A percentile compares a stretch with the other conserved stretches of the same genome.
These are phyloP conservation scores for Acromyrmex charruanus DNA, from an alignment of 1,140 invertebrate genomes.

Conservation along the genomic window DNA sequence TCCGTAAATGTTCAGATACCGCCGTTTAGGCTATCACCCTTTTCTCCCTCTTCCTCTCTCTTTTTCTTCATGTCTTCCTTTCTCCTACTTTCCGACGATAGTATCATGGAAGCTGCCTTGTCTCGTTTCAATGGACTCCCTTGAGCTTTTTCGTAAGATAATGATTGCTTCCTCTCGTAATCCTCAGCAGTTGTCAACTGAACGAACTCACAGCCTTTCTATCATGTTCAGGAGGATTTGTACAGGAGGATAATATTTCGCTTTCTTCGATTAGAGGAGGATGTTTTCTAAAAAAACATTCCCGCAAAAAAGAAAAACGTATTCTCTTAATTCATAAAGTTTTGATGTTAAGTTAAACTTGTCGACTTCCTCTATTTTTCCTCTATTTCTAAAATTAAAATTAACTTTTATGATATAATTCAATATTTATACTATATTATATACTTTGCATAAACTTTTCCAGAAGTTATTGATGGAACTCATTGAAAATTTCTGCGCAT, in stretches of 20 bases:
- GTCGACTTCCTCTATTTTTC: not conserved
- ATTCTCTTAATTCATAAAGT: not conserved
- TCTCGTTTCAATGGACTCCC: constrained; percentile 68
- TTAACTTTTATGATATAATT: not conserved
- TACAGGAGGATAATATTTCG: constrained; percentile 10
- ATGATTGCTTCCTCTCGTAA: constrained; percentile 55
- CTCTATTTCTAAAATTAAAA: not conserved
- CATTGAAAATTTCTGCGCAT: not conserved
- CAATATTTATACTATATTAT: not conserved
- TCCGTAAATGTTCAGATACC: constrained; percentile 73
- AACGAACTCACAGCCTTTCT: not conserved
- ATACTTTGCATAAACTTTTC: not conserved
- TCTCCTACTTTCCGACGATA: constrained; percentile 10
- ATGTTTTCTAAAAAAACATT: too few species aligned
- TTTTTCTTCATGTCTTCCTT: constrained; percentile 13
- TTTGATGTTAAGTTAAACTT: not conserved
- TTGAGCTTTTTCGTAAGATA: constrained; percentile 58
- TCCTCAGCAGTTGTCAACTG: constrained; percentile 23
- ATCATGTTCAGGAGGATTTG: constrained; percentile 43
- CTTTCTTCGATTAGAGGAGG: not conserved
- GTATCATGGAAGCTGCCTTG: constrained; percentile 57
- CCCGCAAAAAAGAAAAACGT: too few species aligned
- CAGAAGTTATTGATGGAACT: not conserved
- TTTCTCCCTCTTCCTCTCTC: not conserved
- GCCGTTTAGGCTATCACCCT: constrained; percentile 18